A percentile compares a stretch with the other conserved stretches of the same genome.
Conservation (phyloP, 2,888 invertebrate species). For the Isoperla grammatica region DNA sequence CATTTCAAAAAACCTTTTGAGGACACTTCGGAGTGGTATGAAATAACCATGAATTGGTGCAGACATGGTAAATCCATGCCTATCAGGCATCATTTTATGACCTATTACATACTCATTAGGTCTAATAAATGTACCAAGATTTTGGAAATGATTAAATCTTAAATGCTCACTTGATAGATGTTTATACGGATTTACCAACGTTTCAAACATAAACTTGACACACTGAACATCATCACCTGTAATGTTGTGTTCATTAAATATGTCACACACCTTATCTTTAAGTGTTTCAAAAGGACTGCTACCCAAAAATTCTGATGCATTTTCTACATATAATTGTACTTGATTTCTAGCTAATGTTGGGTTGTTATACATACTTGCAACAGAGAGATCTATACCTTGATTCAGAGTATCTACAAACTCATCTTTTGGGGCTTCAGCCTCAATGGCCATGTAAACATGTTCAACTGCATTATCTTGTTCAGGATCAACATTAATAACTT, state of each 20-base stretch:
- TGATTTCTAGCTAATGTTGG: constrained; percentile 20
- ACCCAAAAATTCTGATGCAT: constrained; percentile 14
- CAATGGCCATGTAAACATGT: no score
- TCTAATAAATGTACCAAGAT: constrained; percentile 22
- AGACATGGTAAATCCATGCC: background rate
- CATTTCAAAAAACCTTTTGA: constrained; percentile 13
- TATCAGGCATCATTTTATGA: background rate
- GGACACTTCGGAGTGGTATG: background rate
- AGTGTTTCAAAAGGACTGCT: constrained; percentile 1
- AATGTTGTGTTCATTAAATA: background rate
- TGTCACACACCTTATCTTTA: background rate
- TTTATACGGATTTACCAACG: constrained; percentile 4
- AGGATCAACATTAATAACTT: no score
- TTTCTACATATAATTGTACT: constrained; percentile 17
- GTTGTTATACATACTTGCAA: constrained; percentile 22
- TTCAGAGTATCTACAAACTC: no score
- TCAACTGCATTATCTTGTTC: no score
- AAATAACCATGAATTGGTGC: background rate
- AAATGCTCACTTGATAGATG: constrained; percentile 27
- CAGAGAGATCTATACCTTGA: constrained; percentile 16
- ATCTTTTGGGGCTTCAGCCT: no score
- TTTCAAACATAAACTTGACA: background rate
- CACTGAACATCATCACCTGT: background rate
- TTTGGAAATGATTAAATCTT: constrained; percentile 26
- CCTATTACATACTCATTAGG: constrained; percentile 22